Evolutionary conservation across 2,797 vertebrate species (phyloP), one percentile per base, ranked within the genome.

Genomic region (Phoebastria nigripes): DNA sequence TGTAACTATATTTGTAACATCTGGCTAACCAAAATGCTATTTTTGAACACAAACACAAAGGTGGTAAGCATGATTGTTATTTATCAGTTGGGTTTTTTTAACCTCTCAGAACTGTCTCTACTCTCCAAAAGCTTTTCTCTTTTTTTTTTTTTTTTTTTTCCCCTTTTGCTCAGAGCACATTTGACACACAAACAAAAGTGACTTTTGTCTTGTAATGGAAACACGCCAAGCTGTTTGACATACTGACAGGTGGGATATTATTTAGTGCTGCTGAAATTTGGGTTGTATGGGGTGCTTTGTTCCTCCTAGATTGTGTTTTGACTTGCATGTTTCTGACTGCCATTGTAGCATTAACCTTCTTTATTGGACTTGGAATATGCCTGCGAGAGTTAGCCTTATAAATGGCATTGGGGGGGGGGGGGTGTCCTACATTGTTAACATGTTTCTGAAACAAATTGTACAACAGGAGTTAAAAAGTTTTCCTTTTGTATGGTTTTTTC

Each of bases 271-370:
- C 96, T 94, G 90, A 98, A 97, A 96, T 96, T 88, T 89, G 94
- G 93, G 90, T 94, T 97, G 94, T 97, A 94, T 96, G 62, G 90
- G 77, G 70, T 96, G 97, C 98, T 98, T 98, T 98, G 98, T 98
- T 98, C 98, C 86, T 94, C 92, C 89, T 97, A 98, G 98, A 97
- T 96, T 98, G 95, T 98, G 98, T 98, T 99, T 98, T 98, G 98
- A 98, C 98, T 98, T 98, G 97, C 94, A 94, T 98, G 97, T 98
- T 98, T 97, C 97, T 98, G 98, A 97, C 98, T 98, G 96, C 97
- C 96, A 97, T 97, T 98, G 97, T 98, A 98, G 96, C 97, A 94
- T 98, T 96, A 84, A 96, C 97, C 95, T 98, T 97, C 96, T 98
- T 98, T 98, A 97, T 97, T 98, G 97, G 98, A 97, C 98, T 98